These are phyloP conservation scores for Leucoraja erinaceus DNA, from an alignment of 2,113 vertebrate genomes.

Conservation along the genomic window DNA sequence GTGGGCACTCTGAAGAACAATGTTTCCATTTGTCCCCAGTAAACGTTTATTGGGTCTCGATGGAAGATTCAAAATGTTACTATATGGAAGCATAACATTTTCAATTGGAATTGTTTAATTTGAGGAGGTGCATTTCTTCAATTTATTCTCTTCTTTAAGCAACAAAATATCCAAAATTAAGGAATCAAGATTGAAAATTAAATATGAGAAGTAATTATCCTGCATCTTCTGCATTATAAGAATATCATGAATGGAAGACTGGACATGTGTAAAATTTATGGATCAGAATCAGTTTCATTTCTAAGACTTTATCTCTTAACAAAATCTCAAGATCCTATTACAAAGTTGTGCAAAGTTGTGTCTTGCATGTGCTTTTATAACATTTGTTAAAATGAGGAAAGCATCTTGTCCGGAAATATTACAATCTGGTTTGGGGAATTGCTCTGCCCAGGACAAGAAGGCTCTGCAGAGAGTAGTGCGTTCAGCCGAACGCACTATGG, in stretches of 20 bases:
- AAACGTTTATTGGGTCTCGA: no score
- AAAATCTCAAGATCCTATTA: not conserved
- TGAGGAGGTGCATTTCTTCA: no score
- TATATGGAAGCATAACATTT: no score
- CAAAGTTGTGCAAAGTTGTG: not conserved
- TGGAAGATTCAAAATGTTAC: no score
- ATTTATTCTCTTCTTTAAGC: not conserved
- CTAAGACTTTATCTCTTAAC: not conserved
- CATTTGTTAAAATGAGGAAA: not conserved
- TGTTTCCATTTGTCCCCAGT: no score
- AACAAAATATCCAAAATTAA: not conserved
- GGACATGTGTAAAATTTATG: not conserved
- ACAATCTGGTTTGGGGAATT: no score
- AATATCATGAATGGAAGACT: not conserved
- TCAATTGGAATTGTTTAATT: no score
- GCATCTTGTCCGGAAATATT: no score
- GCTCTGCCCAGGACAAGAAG: no score
- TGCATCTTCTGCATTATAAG: not conserved
- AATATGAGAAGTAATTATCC: not conserved
- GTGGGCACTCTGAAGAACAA: no score
- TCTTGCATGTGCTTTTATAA: not conserved
- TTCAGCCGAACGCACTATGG: no score
- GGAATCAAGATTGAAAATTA: not conserved
- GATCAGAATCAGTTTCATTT: not conserved
- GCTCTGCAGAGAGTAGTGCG: no score